Percentiles rank a stretch among this genome's conserved stretches.
Conservation (phyloP, 2,888 invertebrate genomes). For the Biston stratarius region DNA sequence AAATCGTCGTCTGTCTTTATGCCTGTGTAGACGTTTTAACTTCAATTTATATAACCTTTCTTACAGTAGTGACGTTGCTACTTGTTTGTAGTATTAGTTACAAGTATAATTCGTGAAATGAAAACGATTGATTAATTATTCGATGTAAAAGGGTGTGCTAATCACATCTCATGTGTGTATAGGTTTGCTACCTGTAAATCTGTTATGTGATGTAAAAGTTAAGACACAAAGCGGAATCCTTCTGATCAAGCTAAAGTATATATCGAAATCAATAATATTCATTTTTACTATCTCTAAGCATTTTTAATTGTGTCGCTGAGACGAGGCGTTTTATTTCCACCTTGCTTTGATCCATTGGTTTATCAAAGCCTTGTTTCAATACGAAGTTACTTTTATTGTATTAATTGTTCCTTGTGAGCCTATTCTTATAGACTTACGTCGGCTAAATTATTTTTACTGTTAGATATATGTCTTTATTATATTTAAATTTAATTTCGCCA, state of each 20-base stretch:
- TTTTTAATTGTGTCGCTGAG: not conserved
- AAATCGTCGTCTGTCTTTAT: too few species aligned
- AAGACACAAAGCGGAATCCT: not conserved
- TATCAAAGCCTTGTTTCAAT: not conserved
- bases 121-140: too few species aligned
- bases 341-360: not conserved
- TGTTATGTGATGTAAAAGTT: not conserved
- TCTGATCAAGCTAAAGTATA: not conserved
- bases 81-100: not conserved
- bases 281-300: not conserved
- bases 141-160: too few species aligned
- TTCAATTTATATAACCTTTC: not conserved
- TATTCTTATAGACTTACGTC: conserved; percentile 47
- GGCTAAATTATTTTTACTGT: conserved; percentile 58
- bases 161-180: too few species aligned
- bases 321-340: not conserved
- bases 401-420: conserved; percentile 60
- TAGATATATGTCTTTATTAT: conserved; percentile 54
- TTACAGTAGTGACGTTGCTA: not conserved
- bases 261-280: not conserved
- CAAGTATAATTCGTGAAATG: not conserved
- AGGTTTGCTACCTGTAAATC: too few species aligned
- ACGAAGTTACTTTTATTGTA: conserved; percentile 11
- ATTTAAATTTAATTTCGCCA: conserved; percentile 71
- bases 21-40: too few species aligned